phyloP scores from a whole-genome alignment of 2,797 vertebrate genomes.

The Sebastes oblongus region DNA sequence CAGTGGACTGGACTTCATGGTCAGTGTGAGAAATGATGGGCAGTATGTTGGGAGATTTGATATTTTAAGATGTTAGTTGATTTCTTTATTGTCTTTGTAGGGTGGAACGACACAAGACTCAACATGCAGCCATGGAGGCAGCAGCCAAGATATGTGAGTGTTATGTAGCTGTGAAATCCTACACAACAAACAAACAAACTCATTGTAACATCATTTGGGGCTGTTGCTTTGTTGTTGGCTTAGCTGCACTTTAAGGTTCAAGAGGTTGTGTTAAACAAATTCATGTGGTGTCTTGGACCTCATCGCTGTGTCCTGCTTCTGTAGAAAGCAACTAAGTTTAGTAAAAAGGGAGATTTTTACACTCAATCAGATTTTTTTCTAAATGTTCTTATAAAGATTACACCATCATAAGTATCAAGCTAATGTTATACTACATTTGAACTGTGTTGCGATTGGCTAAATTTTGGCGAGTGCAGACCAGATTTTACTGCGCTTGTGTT shows the following conservation, averaged over 20 bases:
- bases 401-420: not conserved
- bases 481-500: too few species aligned
- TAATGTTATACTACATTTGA: not conserved
- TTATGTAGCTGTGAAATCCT: not conserved
- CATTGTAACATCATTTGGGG: too few species aligned
- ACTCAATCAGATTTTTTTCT: not conserved
- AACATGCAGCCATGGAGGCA: slow-evolving; percentile 81
- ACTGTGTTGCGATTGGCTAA: too few species aligned
- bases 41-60: not conserved
- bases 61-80: not conserved
- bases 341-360: not conserved
- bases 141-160: slow-evolving; percentile 83
- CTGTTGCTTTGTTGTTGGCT: not conserved
- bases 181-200: not conserved
- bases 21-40: slow-evolving; percentile 1
- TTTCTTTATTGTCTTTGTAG: slow-evolving; percentile 63
- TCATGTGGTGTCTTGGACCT: not conserved
- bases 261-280: not conserved
- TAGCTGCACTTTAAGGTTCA: not conserved
- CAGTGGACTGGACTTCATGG: slow-evolving; percentile 70
- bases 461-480: too few species aligned
- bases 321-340: not conserved
- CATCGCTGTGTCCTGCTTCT: not conserved
- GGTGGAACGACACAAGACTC: slow-evolving; percentile 71
- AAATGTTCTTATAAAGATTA: not conserved